Conservation (phyloP, 2,797 vertebrate genomes). For the Aselliscus stoliczkanus region DNA sequence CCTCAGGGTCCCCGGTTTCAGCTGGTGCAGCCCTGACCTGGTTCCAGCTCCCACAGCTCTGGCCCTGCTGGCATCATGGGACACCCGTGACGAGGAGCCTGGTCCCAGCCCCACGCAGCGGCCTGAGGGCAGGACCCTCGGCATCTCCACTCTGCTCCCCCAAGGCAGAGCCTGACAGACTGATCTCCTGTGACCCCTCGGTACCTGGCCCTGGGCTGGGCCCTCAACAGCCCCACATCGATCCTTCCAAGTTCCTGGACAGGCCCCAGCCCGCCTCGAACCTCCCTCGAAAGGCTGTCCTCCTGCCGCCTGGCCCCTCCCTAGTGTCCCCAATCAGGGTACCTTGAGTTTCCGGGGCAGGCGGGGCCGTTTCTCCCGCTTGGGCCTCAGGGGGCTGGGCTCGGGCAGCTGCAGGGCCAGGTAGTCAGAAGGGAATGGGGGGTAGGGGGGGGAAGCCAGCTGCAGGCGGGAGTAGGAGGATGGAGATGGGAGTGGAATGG, state of each 20-base stretch:
- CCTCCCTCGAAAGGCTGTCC: conserved; percentile 35
- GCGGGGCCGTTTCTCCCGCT: conserved; percentile 79
- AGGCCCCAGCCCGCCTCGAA: not conserved
- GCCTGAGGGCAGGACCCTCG: not conserved
- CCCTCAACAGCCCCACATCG: not conserved
- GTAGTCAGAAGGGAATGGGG: conserved; percentile 81
- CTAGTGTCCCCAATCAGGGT: conserved; percentile 64
- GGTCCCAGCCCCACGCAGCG: too few relatives aligned
- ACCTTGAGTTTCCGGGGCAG: conserved; percentile 82
- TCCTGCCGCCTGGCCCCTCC: conserved; percentile 53
- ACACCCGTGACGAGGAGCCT: not conserved
- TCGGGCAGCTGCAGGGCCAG: conserved; percentile 79
- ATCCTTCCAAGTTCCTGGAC: not conserved
- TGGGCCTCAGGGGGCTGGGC: conserved; percentile 79
- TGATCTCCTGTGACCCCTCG: not conserved
- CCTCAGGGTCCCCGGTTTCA: not conserved
- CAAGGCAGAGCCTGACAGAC: not conserved
- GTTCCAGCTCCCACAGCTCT: not conserved
- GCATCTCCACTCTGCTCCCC: not conserved
- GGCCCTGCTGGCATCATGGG: not conserved
- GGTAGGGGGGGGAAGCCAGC: conserved; percentile 77
- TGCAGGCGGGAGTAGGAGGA: conserved; percentile 52
- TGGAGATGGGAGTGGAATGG: conserved; percentile 67
- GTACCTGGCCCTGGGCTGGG: not conserved
- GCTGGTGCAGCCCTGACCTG: not conserved